Evolutionary conservation across 2,888 invertebrate genomes (phyloP), one percentile per base, ranked within the genome.

Genomic region (Erebia palarica): DNA sequence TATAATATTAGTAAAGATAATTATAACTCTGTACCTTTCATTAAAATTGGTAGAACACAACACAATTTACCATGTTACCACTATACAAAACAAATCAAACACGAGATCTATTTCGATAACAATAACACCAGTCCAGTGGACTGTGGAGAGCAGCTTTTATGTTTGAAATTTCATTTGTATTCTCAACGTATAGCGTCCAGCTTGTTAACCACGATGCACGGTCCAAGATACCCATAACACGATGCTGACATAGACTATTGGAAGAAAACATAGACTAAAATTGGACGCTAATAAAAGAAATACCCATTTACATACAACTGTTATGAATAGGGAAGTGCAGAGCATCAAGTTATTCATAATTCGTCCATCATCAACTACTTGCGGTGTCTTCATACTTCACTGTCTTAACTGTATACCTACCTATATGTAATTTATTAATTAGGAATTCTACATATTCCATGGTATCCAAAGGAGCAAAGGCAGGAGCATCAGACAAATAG

Each of bases 121-220:
- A 65, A n/a, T 10, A 65, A 65, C 53, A 65, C 55, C 7, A 18
- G 42, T 42, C 44, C 11, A 44, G 16, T 16, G 2, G 3, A 36
- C 13, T 7, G 21, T 13, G 13, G 27, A 21, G 49, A 9, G 11
- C 27, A 53, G 64, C 42, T 57, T 44, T 21, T 18, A 14, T n/a
- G 57, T 18, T 47, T 10, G 58, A 65, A 65, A 60, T 53, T 68
- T 16, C 55, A 65, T 70, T 59, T 49, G n/a, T 70, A 65, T 66
- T 70, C 72, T 65, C 71, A 18, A 55, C 57, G 47, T 70, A 66
- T 53, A 65, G 51, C 27, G 53, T 61, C 69, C 65, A 64, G 67
- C 71, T 73, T 69, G 71, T 73, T 73, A 73, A 59, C 61, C 14
- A 49, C 69, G 71, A 73, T 73, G 71, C 71, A 73, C 73, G 73